Base-by-base conservation (phyloP, 2,797 vertebrate species). In the Threskiornis aethiopicus region DNA sequence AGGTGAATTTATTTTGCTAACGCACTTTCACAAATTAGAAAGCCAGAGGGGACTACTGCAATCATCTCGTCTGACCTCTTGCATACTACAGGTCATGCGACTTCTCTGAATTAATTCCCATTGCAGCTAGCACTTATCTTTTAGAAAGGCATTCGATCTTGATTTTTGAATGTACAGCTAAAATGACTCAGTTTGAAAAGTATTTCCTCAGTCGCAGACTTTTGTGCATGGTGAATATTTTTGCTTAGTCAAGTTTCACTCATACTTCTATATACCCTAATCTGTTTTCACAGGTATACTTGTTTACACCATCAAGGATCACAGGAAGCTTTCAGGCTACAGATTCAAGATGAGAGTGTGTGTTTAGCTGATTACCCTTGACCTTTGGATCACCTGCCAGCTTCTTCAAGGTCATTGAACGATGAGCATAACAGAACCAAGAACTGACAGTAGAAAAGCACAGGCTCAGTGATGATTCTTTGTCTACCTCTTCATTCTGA, bases 91-190 rank as follows among this genome's bases (percentile, higher is more conserved):
- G 3, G 2, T 71, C 89, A 75, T n/a, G 61, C 2, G 1, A 89
- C 59, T 71, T 89, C 83, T 80, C 64, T 83, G 71, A 89, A 92
- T 82, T 84, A 84, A 89, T 95, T 96, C 20, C 35, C 44, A 37
- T 87, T 59, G 87, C 49, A 89, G 42, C 25, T 83, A 51, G 28
- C 19, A 46, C 39, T 93, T 65, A 76, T 29, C 44, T 90, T 90
- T 84, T 29, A 72, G 66, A 69, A 90, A 82, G 28, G 16, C 6
- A n/a, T 95, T 84, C 1, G 2, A 49, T 87, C 62, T 71, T 87
- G 37, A 49, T 91, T 92, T 90, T 58, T 28, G 71, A 95, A 90
- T 26, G 16, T 29, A 33, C 19, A 24, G 19, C 35, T 70, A 61
- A 87, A 92, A 55, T 44, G 21, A 25, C 13, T 62, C 17, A 0